Conservation (phyloP, 2,797 vertebrate species). For the Pseudochaenichthys georgianus region DNA sequence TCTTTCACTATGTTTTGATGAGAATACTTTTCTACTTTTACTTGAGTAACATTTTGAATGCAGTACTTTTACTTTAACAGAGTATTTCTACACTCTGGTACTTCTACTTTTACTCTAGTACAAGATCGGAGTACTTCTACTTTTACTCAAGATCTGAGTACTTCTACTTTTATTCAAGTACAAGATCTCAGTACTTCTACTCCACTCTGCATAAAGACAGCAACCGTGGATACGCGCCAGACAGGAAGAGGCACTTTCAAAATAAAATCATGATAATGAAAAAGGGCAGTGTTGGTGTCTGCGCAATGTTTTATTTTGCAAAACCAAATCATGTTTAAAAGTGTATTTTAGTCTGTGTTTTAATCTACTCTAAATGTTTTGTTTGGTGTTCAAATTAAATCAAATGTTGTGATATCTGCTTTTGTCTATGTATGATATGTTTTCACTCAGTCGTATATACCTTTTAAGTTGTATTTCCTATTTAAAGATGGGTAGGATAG, state of each 20-base stretch:
- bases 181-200: neutral
- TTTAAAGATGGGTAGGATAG: neutral
- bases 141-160: neutral
- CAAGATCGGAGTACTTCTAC: neutral
- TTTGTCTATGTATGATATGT: neutral
- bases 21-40: no score
- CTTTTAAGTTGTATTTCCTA: neutral
- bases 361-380: neutral
- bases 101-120: no score
- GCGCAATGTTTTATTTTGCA: neutral
- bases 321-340: no score
- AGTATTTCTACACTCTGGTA: no score
- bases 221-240: neutral
- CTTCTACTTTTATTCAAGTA: neutral
- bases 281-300: no score
- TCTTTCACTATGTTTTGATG: no score
- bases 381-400: neutral
- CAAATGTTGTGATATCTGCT: neutral
- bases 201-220: neutral
- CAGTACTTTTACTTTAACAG: no score
- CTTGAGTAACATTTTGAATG: no score
- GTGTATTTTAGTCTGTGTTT: neutral
- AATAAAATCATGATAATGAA: slow-evolving; percentile 13
- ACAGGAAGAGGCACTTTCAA: slow-evolving; percentile 11
- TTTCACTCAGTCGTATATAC: no score